phyloP scores from a whole-genome alignment of 2,113 vertebrate species.

The Dromaius novaehollandiae region DNA sequence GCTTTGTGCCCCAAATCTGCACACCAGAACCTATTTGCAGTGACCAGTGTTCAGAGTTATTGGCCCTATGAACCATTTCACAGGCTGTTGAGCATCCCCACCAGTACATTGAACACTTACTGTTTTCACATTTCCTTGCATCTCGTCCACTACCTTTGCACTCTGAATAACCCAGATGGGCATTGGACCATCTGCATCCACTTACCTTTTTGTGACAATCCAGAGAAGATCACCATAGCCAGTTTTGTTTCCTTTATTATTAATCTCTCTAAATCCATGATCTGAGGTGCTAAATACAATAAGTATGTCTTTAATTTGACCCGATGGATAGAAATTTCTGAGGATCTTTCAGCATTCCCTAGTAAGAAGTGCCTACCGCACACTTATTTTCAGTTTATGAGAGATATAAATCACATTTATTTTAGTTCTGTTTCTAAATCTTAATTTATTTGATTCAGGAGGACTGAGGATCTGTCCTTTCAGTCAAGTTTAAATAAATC shows the following conservation, averaged over 20 bases:
- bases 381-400: not conserved
- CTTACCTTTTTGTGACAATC: not conserved
- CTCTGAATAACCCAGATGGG: not conserved
- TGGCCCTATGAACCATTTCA: not conserved
- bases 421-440: not conserved
- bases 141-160: not conserved
- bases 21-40: not conserved
- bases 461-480: not conserved
- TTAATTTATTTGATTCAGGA: not conserved
- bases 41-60: not conserved
- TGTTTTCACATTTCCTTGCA: not conserved
- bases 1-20: not conserved
- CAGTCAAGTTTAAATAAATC: not conserved
- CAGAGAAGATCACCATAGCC: not conserved
- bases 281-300: not conserved
- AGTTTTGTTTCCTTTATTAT: not conserved
- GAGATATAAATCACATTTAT: not conserved
- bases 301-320: slow-evolving; percentile 9
- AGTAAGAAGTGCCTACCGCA: not conserved
- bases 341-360: not conserved
- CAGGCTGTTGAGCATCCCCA: not conserved
- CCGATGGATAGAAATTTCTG: not conserved
- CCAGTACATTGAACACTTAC: not conserved
- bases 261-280: not conserved
- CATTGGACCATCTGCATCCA: rapidly evolving